Evolutionary conservation across 2,888 invertebrate genomes (phyloP).

Genomic region (Phyllotreta cruciferae): DNA sequence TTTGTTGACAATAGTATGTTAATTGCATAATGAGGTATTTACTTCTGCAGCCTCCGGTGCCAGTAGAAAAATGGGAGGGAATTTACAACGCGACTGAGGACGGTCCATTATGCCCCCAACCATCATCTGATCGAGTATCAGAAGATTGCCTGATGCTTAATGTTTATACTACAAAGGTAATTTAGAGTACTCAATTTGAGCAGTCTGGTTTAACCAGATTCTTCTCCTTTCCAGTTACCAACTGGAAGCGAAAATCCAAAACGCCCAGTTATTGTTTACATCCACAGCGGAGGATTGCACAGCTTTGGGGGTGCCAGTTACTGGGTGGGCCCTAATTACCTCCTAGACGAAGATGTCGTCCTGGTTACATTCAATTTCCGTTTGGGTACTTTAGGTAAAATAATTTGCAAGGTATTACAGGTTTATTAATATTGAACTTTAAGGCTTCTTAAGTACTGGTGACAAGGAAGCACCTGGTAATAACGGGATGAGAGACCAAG

Average conservation of each 20-base stretch:
- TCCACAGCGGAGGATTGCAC: constrained; percentile 74
- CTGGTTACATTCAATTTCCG: constrained; percentile 73
- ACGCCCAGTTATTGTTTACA: constrained; percentile 70
- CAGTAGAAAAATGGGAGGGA: constrained; percentile 53
- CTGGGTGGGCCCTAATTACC: constrained; percentile 67
- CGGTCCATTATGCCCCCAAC: constrained; percentile 56
- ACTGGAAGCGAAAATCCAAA: constrained; percentile 51
- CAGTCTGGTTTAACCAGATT: background rate
- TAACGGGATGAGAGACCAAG: constrained; percentile 75
- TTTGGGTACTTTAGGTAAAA: constrained; percentile 63
- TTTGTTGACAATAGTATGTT: no score
- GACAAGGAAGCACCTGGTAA: constrained; percentile 73
- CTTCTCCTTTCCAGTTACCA: constrained; percentile 48
- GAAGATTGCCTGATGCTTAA: constrained; percentile 73
- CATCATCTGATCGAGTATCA: constrained; percentile 54
- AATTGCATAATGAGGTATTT: background rate
- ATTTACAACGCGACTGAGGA: constrained; percentile 55
- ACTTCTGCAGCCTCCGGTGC: constrained; percentile 52
- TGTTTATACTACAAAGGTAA: constrained; percentile 65
- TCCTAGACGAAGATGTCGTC: constrained; percentile 71
- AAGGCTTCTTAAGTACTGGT: constrained; percentile 66
- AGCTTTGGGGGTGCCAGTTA: constrained; percentile 66
- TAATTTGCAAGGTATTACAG: constrained; percentile 1
- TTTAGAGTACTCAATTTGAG: background rate
- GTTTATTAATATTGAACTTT: constrained; percentile 59